Percentiles rank a stretch among this genome's conserved stretches.
Evolutionary conservation across 2,888 invertebrate genomes (phyloP).

Genomic region (Marasmarcha lunaedactyla): DNA sequence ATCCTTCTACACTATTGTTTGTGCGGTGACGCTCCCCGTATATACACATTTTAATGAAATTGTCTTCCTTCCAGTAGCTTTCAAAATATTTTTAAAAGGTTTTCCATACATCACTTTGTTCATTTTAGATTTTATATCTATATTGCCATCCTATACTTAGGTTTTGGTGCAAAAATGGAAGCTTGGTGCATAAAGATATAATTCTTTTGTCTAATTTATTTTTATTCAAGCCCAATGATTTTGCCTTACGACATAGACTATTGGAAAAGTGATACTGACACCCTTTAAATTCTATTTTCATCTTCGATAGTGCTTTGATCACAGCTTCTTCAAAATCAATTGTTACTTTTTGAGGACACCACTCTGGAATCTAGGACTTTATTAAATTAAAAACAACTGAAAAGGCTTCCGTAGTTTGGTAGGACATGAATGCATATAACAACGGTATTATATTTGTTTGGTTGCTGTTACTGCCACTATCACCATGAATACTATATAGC

Average conservation of each 20-base stretch:
- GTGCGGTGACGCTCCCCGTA: no score
- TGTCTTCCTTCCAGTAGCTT: no score
- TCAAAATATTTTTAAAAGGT: no score
- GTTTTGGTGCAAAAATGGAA: no score
- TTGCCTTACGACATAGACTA: neutral
- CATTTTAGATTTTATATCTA: no score
- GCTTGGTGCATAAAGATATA: no score
- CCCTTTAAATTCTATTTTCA: neutral
- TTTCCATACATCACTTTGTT: no score
- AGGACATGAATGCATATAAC: constrained; percentile 1
- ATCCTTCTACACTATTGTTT: no score
- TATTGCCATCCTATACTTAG: no score
- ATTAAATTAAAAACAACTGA: constrained; percentile 1
- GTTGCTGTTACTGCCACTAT: neutral
- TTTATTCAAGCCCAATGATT: neutral
- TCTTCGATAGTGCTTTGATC: neutral
- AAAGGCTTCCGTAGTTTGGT: neutral
- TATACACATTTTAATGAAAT: no score
- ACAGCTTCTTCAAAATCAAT: constrained; percentile 2
- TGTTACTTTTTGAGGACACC: constrained; percentile 1
- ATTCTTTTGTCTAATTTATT: no score
- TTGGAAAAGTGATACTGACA: constrained; percentile 1
- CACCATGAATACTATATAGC: constrained; percentile 2
- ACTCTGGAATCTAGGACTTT: neutral
- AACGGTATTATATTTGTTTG: neutral